Conservation (phyloP, 2,888 invertebrate genomes). For the Drosophila incognita region DNA sequence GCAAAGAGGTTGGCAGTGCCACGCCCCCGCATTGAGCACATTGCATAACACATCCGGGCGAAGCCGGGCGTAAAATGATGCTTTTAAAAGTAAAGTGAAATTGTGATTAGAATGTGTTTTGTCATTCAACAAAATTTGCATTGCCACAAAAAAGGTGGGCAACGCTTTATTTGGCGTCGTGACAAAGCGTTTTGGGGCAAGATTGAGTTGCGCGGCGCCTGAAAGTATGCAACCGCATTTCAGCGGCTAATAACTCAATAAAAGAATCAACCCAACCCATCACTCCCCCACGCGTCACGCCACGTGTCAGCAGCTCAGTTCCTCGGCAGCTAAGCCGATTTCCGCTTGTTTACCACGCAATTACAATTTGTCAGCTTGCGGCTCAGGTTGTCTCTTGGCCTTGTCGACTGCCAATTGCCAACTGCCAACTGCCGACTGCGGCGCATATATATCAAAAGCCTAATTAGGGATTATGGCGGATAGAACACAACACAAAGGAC, state of each 20-base stretch:
- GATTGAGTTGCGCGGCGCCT: slow-evolving; percentile 56
- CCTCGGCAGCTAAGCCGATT: slow-evolving; percentile 70
- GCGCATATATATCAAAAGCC: slow-evolving; percentile 63
- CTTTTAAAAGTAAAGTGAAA: slow-evolving; percentile 60
- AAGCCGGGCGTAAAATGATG: slow-evolving; percentile 81
- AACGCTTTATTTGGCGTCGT: slow-evolving; percentile 61
- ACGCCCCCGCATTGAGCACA: not conserved
- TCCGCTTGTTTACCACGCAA: slow-evolving; percentile 79
- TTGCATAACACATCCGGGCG: slow-evolving; percentile 28
- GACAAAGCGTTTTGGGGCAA: slow-evolving; percentile 53
- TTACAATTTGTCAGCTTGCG: slow-evolving; percentile 75
- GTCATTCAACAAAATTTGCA: slow-evolving; percentile 62
- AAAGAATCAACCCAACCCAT: slow-evolving; percentile 13
- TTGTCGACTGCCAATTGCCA: slow-evolving; percentile 29
- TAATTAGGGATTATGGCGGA: slow-evolving; percentile 75
- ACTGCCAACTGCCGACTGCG: slow-evolving; percentile 33
- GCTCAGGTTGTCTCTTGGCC: slow-evolving; percentile 53
- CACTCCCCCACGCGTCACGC: not conserved
- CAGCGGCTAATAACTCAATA: slow-evolving; percentile 73
- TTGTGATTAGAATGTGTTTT: slow-evolving; percentile 51
- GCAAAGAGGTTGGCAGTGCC: slow-evolving; percentile 15
- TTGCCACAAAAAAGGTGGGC: slow-evolving; percentile 24
- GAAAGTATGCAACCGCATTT: slow-evolving; percentile 44
- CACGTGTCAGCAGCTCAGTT: slow-evolving; percentile 3
- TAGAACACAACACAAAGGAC: slow-evolving; percentile 43